A percentile compares a stretch with the other conserved stretches of the same genome.
These are phyloP conservation scores for Cryptoprocta ferox DNA, from an alignment of 2,797 vertebrate species.

Conservation along the genomic window DNA sequence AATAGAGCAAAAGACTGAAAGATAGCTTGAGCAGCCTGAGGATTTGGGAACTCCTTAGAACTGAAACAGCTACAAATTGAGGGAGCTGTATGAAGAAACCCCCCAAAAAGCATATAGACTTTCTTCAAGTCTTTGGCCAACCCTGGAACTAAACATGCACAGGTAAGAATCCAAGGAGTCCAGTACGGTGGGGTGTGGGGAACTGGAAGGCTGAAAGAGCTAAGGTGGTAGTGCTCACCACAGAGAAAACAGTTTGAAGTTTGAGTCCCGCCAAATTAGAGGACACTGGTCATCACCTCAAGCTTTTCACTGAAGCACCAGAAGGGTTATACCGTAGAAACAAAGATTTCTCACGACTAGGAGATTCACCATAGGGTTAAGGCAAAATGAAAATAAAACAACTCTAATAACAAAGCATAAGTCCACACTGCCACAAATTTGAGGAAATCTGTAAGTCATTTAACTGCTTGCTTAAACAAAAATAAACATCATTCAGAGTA, in stretches of 20 bases:
- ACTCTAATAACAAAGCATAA: background rate
- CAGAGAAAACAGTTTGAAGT: background rate
- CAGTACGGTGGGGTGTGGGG: fast-evolving
- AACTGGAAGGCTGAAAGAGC: background rate
- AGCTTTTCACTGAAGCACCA: background rate
- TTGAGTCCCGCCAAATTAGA: background rate
- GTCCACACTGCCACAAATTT: background rate
- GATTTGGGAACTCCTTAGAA: background rate
- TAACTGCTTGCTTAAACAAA: conserved; percentile 15
- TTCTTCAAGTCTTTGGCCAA: background rate
- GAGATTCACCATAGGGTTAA: background rate
- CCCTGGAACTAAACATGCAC: background rate
- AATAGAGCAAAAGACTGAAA: background rate
- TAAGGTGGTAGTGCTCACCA: background rate
- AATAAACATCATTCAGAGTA: background rate
- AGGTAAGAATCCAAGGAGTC: background rate
- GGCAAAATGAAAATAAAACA: background rate
- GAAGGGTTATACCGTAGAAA: background rate
- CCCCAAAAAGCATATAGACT: background rate
- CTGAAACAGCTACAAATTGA: background rate
- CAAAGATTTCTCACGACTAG: background rate
- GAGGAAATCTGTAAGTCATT: background rate
- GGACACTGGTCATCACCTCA: background rate
- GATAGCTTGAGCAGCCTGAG: background rate
- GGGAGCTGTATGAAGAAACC: background rate